A percentile compares a stretch with the other conserved stretches of the same genome.
These are phyloP conservation scores for Chydorus sphaericus DNA, from an alignment of 2,888 invertebrate species.

Conservation along the genomic window DNA sequence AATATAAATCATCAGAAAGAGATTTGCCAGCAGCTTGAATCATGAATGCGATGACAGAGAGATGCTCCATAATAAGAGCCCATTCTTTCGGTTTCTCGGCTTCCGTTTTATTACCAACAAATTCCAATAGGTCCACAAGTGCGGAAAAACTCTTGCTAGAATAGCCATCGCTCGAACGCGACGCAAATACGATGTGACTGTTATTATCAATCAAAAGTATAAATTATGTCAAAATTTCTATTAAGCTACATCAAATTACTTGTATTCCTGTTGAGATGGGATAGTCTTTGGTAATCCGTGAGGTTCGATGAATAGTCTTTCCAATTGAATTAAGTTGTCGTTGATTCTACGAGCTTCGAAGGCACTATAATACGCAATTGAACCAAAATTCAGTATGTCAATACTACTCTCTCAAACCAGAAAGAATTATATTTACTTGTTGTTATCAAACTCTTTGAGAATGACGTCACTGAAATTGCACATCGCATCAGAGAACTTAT, in stretches of 20 bases:
- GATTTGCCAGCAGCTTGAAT: constrained; percentile 6
- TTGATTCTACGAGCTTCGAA: constrained; percentile 23
- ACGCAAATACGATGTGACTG: constrained; percentile 22
- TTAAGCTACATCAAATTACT: neutral
- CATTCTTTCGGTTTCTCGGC: neutral
- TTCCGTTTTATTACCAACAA: constrained; percentile 1
- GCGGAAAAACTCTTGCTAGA: constrained; percentile 20
- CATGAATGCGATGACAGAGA: constrained; percentile 12
- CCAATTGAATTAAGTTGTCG: constrained; percentile 27
- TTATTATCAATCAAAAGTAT: no score
- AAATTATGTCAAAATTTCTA: neutral
- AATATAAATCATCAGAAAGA: neutral
- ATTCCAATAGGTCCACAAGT: constrained; percentile 18
- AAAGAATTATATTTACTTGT: neutral
- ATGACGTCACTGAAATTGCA: neutral
- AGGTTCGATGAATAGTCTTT: constrained; percentile 30
- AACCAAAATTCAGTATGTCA: neutral
- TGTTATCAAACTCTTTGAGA: neutral
- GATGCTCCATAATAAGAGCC: constrained; percentile 10
- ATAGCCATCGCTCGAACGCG: constrained; percentile 20
- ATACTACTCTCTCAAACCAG: neutral
- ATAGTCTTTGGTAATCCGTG: constrained; percentile 24
- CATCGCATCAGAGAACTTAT: neutral
- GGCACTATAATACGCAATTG: constrained; percentile 18
- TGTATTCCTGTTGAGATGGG: constrained; percentile 8